Base-by-base conservation (phyloP, 2,113 vertebrate genomes). In the Engystomops pustulosus region DNA sequence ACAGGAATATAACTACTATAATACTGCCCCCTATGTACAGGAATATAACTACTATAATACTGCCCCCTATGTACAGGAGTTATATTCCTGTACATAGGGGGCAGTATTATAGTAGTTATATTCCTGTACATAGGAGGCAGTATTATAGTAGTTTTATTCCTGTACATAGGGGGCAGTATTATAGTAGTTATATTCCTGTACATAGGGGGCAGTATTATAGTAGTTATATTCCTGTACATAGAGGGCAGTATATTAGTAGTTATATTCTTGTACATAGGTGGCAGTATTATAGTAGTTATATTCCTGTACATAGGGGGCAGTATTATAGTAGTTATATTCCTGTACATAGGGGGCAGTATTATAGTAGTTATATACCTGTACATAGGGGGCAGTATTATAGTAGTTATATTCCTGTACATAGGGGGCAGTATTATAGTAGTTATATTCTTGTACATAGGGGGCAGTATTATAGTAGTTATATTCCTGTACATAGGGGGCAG, bases 21-120 rank as follows among this genome's bases (percentile, higher is more conserved):
- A n/a, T n/a, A n/a, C n/a, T n/a, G n/a, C n/a, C n/a, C n/a, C n/a
- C n/a, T n/a, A n/a, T n/a, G n/a, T n/a, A n/a, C n/a, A n/a, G n/a
- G n/a, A n/a, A n/a, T n/a, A n/a, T n/a, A n/a, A n/a, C n/a, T n/a
- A n/a, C n/a, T n/a, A n/a, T n/a, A n/a, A n/a, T n/a, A n/a, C n/a
- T n/a, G n/a, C n/a, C n/a, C n/a, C n/a, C n/a, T n/a, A n/a, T n/a
- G n/a, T 51, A 51, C 6, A 51, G 47, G 17, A 51, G 47, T 51
- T 51, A 51, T 51, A 51, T 51, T 51, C 47, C 8, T 41, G 38
- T 41, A 41, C 38, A 41, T 41, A 41, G 38, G 38, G 8, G 38
- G 53, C n/a, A 58, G 53, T 58, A 58, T 58, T 58, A 58, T 58
- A 58, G 53, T 58, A 58, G 53, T 58, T 58, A 18, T 18, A 41